A percentile compares a stretch with the other conserved stretches of the same genome.
Evolutionary conservation across 2,113 vertebrate species (phyloP).

Genomic region (Anas platyrhynchos): DNA sequence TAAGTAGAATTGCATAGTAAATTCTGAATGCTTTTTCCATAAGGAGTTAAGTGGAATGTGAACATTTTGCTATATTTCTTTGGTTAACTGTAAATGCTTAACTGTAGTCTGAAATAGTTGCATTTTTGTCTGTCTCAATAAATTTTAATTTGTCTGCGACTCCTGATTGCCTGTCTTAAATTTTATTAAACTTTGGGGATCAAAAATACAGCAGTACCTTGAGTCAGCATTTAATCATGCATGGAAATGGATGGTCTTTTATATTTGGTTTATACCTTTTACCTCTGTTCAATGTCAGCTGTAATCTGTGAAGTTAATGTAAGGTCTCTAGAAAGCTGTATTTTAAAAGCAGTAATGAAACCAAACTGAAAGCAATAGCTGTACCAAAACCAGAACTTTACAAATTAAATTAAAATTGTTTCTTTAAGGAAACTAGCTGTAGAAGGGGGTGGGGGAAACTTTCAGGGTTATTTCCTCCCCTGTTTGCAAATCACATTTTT

Average conservation of each 20-base stretch:
- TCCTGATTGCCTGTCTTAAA: conserved; percentile 11
- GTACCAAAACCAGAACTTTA: neutral
- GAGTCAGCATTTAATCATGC: conserved; percentile 31
- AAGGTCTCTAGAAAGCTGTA: neutral
- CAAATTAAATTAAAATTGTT: neutral
- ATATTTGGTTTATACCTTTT: neutral
- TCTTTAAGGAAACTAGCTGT: neutral
- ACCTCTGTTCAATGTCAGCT: conserved; percentile 4
- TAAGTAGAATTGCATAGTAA: conserved; percentile 76
- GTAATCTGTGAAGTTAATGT: neutral
- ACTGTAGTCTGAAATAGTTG: conserved; percentile 80
- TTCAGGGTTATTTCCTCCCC: neutral
- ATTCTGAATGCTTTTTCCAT: conserved; percentile 82
- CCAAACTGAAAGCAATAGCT: neutral
- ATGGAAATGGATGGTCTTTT: neutral
- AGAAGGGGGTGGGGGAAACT: neutral
- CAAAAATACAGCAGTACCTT: neutral
- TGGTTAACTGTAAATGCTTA: conserved; percentile 80
- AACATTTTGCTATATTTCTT: conserved; percentile 75
- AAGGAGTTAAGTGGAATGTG: conserved; percentile 81
- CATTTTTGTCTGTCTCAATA: conserved; percentile 85
- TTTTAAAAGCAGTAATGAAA: conserved; percentile 1
- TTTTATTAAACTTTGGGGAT: conserved; percentile 15
- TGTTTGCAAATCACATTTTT: neutral
- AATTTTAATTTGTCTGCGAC: conserved; percentile 83